phyloP scores from a whole-genome alignment of 2,888 invertebrate species.

The Netelia inedita region DNA sequence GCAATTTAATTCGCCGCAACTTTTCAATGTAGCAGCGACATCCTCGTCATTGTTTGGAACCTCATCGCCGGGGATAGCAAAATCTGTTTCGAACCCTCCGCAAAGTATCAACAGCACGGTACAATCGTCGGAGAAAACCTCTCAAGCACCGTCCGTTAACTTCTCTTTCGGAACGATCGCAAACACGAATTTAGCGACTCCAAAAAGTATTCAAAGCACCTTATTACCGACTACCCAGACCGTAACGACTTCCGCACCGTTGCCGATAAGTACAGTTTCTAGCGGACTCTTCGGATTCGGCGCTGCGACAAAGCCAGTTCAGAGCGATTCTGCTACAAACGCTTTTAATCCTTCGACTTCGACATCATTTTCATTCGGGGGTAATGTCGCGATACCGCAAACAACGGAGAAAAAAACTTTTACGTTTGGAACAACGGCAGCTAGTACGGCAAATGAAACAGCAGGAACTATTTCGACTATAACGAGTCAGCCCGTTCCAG shows the following conservation, averaged over 20 bases:
- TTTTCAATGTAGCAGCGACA: slow-evolving; percentile 4
- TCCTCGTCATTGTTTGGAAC: slow-evolving; percentile 3
- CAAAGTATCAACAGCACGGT: slow-evolving; percentile 9
- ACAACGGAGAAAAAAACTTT: slow-evolving; percentile 42
- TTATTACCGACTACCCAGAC: neutral
- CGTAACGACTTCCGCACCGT: neutral
- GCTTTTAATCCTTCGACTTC: slow-evolving; percentile 7
- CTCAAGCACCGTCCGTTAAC: neutral
- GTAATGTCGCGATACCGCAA: slow-evolving; percentile 3
- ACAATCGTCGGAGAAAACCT: slow-evolving; percentile 6
- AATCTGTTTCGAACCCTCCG: neutral
- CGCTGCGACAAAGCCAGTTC: slow-evolving; percentile 9
- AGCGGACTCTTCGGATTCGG: slow-evolving; percentile 11
- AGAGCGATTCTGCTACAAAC: slow-evolving; percentile 3
- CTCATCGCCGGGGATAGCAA: slow-evolving; percentile 4
- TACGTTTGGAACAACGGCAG: slow-evolving; percentile 37
- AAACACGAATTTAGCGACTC: slow-evolving; percentile 14
- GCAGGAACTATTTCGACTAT: neutral
- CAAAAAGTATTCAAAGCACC: slow-evolving; percentile 13
- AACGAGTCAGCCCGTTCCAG: slow-evolving; percentile 14
- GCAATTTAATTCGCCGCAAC: slow-evolving; percentile 40
- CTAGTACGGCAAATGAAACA: neutral
- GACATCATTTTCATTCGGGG: slow-evolving; percentile 51
- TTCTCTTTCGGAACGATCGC: slow-evolving; percentile 62
- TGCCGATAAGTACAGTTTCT: neutral